phyloP scores from a whole-genome alignment of 2,113 vertebrate species.

The Epinephelus cyanopodus region DNA sequence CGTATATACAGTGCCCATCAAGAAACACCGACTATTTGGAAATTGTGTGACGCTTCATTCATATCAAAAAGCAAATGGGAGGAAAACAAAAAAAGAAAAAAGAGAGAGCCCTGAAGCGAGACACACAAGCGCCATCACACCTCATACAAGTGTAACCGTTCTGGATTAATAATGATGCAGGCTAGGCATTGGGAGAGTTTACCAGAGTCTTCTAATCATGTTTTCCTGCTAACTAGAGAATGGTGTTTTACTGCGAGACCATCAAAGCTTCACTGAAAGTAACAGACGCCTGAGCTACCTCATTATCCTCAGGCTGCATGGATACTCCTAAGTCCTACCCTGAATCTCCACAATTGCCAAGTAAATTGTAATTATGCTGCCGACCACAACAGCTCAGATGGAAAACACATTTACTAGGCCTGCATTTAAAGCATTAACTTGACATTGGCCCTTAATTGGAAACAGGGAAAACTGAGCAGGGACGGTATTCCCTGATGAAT shows the following conservation, averaged over 20 bases:
- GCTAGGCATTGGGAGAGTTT: constrained; percentile 35
- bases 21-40: constrained; percentile 16
- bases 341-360: constrained; percentile 33
- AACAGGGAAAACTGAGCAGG: constrained; percentile 27
- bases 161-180: constrained; percentile 54
- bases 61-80: constrained; percentile 40
- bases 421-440: constrained; percentile 50
- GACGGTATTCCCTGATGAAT: not conserved
- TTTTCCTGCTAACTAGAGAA: constrained; percentile 49
- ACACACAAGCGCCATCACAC: constrained; percentile 15
- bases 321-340: constrained; percentile 46
- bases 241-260: constrained; percentile 50
- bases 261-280: constrained; percentile 59
- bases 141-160: constrained; percentile 25
- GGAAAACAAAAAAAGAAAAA: not conserved
- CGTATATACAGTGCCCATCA: constrained; percentile 22
- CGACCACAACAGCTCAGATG: constrained; percentile 36
- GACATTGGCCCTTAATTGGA: constrained; percentile 44
- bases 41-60: constrained; percentile 45
- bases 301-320: constrained; percentile 53
- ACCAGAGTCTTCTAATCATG: constrained; percentile 59
- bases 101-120: constrained; percentile 19
- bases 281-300: constrained; percentile 51
- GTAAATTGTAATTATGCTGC: constrained; percentile 58
- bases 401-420: constrained; percentile 49